A percentile compares a stretch with the other conserved stretches of the same genome.
Conservation (phyloP, 2,888 invertebrate genomes). For the Dryadula phaetusa region DNA sequence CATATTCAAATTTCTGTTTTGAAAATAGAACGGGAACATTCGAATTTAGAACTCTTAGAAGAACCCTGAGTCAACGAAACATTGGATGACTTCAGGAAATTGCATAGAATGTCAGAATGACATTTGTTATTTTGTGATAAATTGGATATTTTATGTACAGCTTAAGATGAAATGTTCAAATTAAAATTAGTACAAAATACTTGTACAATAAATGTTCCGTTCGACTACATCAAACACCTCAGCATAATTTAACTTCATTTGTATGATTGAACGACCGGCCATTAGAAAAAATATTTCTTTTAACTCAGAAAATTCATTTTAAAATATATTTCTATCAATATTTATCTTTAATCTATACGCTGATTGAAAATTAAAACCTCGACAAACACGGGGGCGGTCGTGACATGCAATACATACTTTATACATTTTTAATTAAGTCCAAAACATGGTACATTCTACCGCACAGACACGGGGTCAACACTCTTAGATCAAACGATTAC, state of each 20-base stretch:
- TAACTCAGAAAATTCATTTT: slow-evolving; percentile 25
- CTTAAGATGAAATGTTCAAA: not conserved
- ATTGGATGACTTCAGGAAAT: slow-evolving; percentile 63
- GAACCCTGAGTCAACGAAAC: slow-evolving; percentile 36
- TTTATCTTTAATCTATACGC: slow-evolving; percentile 45
- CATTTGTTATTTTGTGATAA: slow-evolving; percentile 9
- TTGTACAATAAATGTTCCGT: not conserved
- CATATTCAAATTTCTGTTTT: slow-evolving; percentile 77
- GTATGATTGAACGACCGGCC: slow-evolving; percentile 21
- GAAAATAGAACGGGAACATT: slow-evolving; percentile 51
- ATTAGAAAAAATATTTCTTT: slow-evolving; percentile 21
- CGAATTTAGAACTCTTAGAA: slow-evolving; percentile 41
- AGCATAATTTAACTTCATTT: slow-evolving; percentile 18
- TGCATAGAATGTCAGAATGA: slow-evolving; percentile 46
- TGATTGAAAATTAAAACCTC: slow-evolving; percentile 61
- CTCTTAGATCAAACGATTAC: slow-evolving; percentile 66
- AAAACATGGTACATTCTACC: slow-evolving; percentile 72
- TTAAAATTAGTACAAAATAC: not conserved
- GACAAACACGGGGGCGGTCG: slow-evolving; percentile 68
- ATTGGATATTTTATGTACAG: not conserved
- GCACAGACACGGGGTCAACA: slow-evolving; percentile 73
- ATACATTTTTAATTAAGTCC: slow-evolving; percentile 80
- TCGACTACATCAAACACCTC: not conserved
- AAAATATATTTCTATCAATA: slow-evolving; percentile 39
- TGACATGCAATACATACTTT: slow-evolving; percentile 74